Evolutionary conservation across 2,113 vertebrate genomes (phyloP).

Genomic region (Rhinopomastus cyanomelas): DNA sequence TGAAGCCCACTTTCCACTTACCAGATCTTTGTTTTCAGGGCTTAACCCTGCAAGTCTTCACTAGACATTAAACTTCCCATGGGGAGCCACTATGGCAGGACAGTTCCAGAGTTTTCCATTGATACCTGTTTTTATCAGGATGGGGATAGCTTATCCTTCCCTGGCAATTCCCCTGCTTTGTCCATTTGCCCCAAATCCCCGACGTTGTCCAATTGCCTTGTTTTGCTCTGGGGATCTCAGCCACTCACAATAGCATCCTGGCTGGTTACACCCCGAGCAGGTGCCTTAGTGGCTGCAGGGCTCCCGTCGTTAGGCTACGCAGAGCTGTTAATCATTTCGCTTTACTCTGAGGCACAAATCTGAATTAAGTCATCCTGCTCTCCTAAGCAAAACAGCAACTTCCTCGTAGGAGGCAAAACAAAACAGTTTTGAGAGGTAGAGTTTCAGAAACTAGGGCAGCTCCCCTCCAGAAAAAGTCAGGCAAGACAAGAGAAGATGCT

Average conservation of each 20-base stretch:
- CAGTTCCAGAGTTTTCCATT: neutral
- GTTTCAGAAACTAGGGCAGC: neutral
- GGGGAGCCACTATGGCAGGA: neutral
- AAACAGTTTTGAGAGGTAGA: neutral
- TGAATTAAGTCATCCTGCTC: slow-evolving; percentile 24
- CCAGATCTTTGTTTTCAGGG: slow-evolving; percentile 16
- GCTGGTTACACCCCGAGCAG: slow-evolving; percentile 26
- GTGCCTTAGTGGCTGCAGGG: slow-evolving; percentile 39
- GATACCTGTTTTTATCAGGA: slow-evolving; percentile 21
- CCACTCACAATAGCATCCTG: neutral
- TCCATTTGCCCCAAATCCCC: slow-evolving; percentile 10
- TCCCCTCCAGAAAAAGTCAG: neutral
- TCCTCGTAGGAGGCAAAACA: slow-evolving; percentile 20
- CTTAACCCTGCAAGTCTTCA: slow-evolving; percentile 12
- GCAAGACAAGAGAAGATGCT: neutral
- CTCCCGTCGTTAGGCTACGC: slow-evolving; percentile 16
- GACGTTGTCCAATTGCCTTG: slow-evolving; percentile 62
- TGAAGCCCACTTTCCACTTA: slow-evolving; percentile 7
- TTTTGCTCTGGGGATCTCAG: slow-evolving; percentile 63
- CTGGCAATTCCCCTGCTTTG: slow-evolving; percentile 16
- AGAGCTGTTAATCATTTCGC: slow-evolving; percentile 44
- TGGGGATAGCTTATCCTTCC: slow-evolving; percentile 33
- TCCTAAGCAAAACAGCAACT: slow-evolving; percentile 27
- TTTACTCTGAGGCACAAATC: slow-evolving; percentile 33
- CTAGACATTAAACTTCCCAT: neutral